Evolutionary conservation across 2,113 vertebrate genomes (phyloP).

Genomic region (Ramphastos sulfuratus): DNA sequence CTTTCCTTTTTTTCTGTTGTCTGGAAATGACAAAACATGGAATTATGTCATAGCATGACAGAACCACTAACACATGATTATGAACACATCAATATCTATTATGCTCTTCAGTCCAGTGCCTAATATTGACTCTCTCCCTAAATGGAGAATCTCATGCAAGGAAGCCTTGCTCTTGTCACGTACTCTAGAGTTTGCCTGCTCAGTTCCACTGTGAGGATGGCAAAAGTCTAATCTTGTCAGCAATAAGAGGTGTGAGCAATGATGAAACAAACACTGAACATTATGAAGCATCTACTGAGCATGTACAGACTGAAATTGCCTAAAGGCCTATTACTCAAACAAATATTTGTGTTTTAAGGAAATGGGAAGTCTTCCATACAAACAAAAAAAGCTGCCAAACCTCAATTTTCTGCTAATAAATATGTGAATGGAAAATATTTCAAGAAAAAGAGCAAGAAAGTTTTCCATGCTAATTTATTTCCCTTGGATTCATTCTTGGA

Average conservation of each 20-base stretch:
- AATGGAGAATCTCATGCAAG: background rate
- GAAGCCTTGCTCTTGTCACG: background rate
- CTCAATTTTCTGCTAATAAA: background rate
- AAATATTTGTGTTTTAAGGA: background rate
- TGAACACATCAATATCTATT: background rate
- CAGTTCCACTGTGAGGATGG: background rate
- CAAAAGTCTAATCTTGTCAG: background rate
- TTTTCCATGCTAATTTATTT: background rate
- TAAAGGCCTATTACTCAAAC: background rate
- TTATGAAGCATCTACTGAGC: background rate
- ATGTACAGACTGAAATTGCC: background rate
- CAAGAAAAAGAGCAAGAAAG: background rate
- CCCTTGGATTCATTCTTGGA: background rate
- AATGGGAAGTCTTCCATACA: background rate
- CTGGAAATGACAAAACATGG: background rate
- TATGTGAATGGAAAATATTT: background rate
- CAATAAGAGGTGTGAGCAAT: background rate
- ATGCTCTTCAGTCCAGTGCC: background rate
- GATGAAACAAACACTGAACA: background rate
- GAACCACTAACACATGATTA: background rate
- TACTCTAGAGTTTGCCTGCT: background rate
- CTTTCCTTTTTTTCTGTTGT: background rate
- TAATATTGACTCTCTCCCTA: background rate
- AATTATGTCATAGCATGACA: background rate
- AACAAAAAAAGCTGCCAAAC: background rate